A percentile compares a stretch with the other conserved stretches of the same genome.
Conservation (phyloP, 2,113 vertebrate species). For the Brachyistius frenatus region DNA sequence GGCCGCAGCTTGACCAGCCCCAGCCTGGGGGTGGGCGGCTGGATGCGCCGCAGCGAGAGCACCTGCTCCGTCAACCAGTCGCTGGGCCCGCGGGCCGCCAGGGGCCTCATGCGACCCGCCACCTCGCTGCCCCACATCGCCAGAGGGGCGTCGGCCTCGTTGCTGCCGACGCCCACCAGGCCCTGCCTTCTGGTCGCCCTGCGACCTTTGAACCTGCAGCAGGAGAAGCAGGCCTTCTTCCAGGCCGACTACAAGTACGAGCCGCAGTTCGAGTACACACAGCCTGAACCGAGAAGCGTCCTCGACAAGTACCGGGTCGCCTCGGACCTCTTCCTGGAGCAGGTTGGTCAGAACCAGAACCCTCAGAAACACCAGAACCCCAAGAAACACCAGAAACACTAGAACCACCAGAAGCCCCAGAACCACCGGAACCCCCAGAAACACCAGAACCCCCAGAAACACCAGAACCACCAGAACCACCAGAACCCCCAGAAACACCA, state of each 20-base stretch:
- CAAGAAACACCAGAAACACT: too few relatives aligned
- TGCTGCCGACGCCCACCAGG: slow-evolving; percentile 51
- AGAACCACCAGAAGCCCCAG: too few relatives aligned
- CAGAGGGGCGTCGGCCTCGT: slow-evolving; percentile 63
- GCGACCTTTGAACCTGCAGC: slow-evolving; percentile 90
- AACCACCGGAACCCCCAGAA: too few relatives aligned
- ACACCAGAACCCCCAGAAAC: too few relatives aligned
- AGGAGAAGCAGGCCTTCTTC: slow-evolving; percentile 90
- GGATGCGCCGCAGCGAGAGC: slow-evolving; percentile 87
- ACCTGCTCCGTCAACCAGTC: slow-evolving; percentile 82
- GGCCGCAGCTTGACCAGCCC: slow-evolving; percentile 81
- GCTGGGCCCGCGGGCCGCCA: slow-evolving; percentile 37
- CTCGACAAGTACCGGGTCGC: slow-evolving; percentile 92
- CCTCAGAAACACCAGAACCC: too few relatives aligned
- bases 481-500: too few relatives aligned
- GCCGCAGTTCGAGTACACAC: slow-evolving; percentile 93
- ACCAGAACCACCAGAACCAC: too few relatives aligned
- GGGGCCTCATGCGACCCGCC: slow-evolving; percentile 83
- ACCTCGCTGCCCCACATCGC: slow-evolving; percentile 92
- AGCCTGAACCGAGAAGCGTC: slow-evolving; percentile 87
- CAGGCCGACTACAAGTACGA: slow-evolving; percentile 90
- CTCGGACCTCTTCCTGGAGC: slow-evolving; percentile 91
- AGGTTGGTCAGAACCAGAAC: slow-evolving; percentile 79
- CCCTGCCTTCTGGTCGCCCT: slow-evolving; percentile 93
- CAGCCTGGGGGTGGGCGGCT: slow-evolving; percentile 75